Conservation (phyloP, 2,797 vertebrate genomes). For the Centropyge bicolor region DNA sequence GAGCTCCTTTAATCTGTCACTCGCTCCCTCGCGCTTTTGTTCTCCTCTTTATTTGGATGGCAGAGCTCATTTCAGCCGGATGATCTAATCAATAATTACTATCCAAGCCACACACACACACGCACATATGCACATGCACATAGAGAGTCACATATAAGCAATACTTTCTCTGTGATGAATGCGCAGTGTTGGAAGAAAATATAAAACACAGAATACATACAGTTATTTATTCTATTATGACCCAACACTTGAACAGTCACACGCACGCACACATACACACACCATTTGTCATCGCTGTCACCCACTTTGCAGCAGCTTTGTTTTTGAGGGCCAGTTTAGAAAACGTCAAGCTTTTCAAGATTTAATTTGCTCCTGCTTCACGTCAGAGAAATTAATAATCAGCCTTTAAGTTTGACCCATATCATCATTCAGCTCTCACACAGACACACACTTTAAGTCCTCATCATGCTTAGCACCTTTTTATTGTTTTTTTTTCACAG, state of each 20-base stretch:
- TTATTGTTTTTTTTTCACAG: background rate
- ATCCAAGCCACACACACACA: slow-evolving; percentile 39
- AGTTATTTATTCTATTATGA: slow-evolving; percentile 24
- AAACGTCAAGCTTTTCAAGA: slow-evolving; percentile 80
- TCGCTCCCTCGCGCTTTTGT: slow-evolving; percentile 66
- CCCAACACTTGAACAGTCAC: slow-evolving; percentile 2
- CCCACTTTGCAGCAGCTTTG: slow-evolving; percentile 64
- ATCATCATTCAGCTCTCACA: slow-evolving; percentile 67
- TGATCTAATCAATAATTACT: slow-evolving; percentile 80
- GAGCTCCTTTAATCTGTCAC: slow-evolving; percentile 75
- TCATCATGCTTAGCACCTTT: slow-evolving; percentile 22
- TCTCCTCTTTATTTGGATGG: slow-evolving; percentile 72
- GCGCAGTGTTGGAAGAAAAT: slow-evolving; percentile 28
- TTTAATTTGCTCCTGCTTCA: slow-evolving; percentile 76
- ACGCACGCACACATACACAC: slow-evolving; percentile 20
- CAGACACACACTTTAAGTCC: slow-evolving; percentile 38
- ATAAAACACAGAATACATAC: slow-evolving; percentile 42
- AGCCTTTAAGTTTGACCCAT: slow-evolving; percentile 60
- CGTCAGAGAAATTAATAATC: slow-evolving; percentile 78
- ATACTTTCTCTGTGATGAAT: slow-evolving; percentile 34
- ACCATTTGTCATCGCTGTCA: slow-evolving; percentile 72
- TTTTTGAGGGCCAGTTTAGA: slow-evolving; percentile 79
- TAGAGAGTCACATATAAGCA: slow-evolving; percentile 5
- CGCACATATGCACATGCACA: slow-evolving; percentile 11
- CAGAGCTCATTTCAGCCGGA: slow-evolving; percentile 74